phyloP scores from a whole-genome alignment of 2,113 vertebrate genomes.

The Podocnemis expansa region DNA sequence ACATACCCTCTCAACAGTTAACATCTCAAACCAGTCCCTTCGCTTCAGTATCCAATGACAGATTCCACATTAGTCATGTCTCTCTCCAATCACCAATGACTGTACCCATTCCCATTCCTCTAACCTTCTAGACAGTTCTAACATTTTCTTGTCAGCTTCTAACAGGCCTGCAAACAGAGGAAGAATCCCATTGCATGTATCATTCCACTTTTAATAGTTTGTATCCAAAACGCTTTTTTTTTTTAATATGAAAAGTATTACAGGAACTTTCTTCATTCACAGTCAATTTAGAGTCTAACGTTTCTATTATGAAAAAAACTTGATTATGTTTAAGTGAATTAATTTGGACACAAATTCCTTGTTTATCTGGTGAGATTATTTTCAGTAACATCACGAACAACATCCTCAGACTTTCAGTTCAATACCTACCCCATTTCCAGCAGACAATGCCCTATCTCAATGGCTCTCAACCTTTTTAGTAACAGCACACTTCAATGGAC shows the following conservation, averaged over 20 bases:
- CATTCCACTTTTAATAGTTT: not conserved
- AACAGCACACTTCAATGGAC: too few species aligned
- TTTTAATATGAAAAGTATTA: not conserved
- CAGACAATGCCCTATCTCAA: not conserved
- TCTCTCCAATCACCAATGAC: too few species aligned
- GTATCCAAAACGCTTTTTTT: not conserved
- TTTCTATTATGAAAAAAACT: not conserved
- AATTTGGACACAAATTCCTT: not conserved
- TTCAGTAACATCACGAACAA: not conserved
- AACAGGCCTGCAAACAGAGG: not conserved
- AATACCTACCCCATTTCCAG: not conserved
- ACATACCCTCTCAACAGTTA: not conserved
- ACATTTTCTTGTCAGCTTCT: not conserved
- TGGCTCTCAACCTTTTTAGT: too few species aligned
- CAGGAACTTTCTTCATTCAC: not conserved
- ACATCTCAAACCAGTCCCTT: not conserved
- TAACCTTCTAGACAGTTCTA: not conserved
- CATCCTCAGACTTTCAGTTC: not conserved
- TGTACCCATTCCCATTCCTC: not conserved
- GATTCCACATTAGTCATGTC: not conserved
- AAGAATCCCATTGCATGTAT: not conserved
- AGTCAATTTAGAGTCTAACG: not conserved
- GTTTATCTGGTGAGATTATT: not conserved
- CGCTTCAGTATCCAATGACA: not conserved
- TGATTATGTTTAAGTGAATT: not conserved